phyloP scores from a whole-genome alignment of 1,140 invertebrate species.

The Oedothorax gibbosus region DNA sequence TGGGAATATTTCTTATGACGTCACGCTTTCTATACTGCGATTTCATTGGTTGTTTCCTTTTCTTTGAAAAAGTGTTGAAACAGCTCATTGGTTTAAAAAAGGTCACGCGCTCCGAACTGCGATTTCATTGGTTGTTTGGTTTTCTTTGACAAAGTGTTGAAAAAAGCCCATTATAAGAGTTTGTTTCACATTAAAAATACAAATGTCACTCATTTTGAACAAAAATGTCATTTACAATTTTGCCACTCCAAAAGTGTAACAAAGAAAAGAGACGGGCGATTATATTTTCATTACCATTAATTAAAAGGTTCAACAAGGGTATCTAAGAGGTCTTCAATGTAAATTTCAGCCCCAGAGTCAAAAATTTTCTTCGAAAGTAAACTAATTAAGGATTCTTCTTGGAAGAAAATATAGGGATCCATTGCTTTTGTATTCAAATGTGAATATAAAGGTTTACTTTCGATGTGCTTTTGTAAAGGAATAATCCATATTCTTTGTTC shows the following conservation, averaged over 20 bases:
- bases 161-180: no score
- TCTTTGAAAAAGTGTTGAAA: no score
- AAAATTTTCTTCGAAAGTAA: conserved; percentile 45
- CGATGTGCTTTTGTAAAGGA: conserved; percentile 20
- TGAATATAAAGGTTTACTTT: conserved; percentile 23
- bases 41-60: no score
- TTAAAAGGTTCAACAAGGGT: conserved; percentile 25
- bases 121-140: no score
- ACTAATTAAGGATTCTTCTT: conserved; percentile 38
- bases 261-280: conserved; percentile 26
- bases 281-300: conserved; percentile 53
- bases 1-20: no score
- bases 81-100: no score
- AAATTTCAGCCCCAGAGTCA: conserved; percentile 6
- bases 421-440: conserved; percentile 21
- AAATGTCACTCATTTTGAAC: background rate
- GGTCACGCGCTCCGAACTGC: no score
- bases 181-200: no score
- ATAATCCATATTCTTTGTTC: conserved; percentile 26
- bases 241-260: background rate
- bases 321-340: conserved; percentile 24
- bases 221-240: background rate
- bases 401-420: background rate
- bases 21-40: no score
- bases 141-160: no score